Percentiles rank a stretch among this genome's conserved stretches.
phyloP scores from a whole-genome alignment of 1,140 invertebrate genomes.

The Tetragonula clypearis region DNA sequence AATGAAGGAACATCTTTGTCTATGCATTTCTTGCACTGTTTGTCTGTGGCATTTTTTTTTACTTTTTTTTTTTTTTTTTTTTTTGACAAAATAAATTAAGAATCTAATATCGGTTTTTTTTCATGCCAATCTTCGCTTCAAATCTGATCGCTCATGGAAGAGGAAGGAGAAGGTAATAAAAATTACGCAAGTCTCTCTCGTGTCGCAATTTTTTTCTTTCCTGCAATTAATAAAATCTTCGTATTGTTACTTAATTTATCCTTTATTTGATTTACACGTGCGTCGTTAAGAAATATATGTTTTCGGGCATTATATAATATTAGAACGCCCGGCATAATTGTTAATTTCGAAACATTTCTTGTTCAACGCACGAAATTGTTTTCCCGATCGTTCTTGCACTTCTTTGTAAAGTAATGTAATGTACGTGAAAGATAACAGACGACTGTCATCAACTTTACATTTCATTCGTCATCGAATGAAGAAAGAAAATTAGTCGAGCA shows the following conservation, averaged over 20 bases:
- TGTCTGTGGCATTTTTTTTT: too few species aligned
- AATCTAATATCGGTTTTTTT: neutral
- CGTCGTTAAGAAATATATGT: constrained; percentile 50
- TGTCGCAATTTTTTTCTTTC: neutral
- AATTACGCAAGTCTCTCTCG: neutral
- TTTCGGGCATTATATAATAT: constrained; percentile 13
- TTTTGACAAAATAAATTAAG: neutral
- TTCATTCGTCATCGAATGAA: neutral
- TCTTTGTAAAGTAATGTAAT: neutral
- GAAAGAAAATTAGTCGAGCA: neutral
- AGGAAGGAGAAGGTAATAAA: neutral
- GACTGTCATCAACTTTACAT: neutral
- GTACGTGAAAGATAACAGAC: neutral
- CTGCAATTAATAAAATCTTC: constrained; percentile 9
- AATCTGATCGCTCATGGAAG: neutral
- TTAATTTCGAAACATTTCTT: neutral
- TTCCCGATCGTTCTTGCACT: neutral
- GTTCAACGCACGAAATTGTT: constrained; percentile 11
- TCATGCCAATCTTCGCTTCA: neutral
- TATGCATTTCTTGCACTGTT: too few species aligned
- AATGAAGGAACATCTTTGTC: too few species aligned
- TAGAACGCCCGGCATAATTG: neutral
- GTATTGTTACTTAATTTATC: constrained; percentile 25
- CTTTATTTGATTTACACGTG: constrained; percentile 52
- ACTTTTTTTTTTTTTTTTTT: too few species aligned